A percentile compares a stretch with the other conserved stretches of the same genome.
phyloP scores from a whole-genome alignment of 2,888 invertebrate genomes.

The Matsumyia berberina region DNA sequence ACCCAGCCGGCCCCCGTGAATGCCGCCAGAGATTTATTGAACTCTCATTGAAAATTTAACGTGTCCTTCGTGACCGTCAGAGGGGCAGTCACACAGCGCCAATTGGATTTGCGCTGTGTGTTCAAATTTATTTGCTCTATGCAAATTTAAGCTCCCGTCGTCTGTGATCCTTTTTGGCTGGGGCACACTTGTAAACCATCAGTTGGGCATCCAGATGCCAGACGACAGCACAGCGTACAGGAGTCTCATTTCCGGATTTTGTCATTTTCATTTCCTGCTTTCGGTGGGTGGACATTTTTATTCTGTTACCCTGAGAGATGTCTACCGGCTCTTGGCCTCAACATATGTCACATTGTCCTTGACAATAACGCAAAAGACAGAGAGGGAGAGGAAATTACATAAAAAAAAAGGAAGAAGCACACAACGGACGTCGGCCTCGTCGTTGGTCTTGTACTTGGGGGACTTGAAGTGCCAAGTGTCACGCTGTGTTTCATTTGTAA shows the following conservation, averaged over 20 bases:
- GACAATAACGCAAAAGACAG: conserved; percentile 21
- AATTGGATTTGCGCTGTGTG: conserved; percentile 33
- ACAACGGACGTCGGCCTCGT: conserved; percentile 37
- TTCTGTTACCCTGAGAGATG: conserved; percentile 28
- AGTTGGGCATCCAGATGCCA: conserved; percentile 30
- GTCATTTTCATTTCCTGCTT: conserved; percentile 64
- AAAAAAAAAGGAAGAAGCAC: background rate
- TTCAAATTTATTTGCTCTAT: conserved; percentile 45
- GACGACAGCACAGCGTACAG: conserved; percentile 21
- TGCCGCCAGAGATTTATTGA: conserved; percentile 67
- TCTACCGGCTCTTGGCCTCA: conserved; percentile 2
- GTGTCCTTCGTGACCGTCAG: conserved; percentile 51
- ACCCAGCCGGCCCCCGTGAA: conserved; percentile 55
- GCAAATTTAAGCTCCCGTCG: too few relatives aligned
- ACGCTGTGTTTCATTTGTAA: conserved; percentile 65
- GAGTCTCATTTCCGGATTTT: conserved; percentile 62
- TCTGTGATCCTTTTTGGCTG: too few relatives aligned
- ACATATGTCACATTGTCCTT: conserved; percentile 65
- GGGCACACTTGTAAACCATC: too few relatives aligned
- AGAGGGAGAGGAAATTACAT: too few relatives aligned
- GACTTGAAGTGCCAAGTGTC: conserved; percentile 65
- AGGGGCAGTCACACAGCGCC: background rate
- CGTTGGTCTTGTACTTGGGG: conserved; percentile 47
- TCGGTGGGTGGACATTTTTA: conserved; percentile 24
- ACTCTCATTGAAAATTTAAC: conserved; percentile 68